Percentiles rank a stretch among this genome's conserved stretches.
These are phyloP conservation scores for Ascidia mentula DNA, from an alignment of 23 tunicate species.

Conservation along the genomic window DNA sequence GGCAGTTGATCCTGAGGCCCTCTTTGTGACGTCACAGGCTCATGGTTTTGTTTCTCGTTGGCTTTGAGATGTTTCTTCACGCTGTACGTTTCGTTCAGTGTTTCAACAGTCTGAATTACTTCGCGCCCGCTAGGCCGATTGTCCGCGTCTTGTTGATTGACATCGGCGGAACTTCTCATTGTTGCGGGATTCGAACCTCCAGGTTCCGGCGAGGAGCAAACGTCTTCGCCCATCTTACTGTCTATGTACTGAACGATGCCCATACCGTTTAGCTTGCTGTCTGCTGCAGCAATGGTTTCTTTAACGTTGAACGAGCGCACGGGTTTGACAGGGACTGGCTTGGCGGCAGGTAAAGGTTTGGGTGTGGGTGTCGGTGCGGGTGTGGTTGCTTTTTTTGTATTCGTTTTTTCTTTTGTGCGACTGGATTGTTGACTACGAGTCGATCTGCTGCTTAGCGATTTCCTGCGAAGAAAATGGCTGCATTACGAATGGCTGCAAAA, in stretches of 20 bases:
- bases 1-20: background rate
- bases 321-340: background rate
- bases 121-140: slow-evolving; percentile 21
- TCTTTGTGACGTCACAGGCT: background rate
- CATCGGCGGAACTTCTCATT: background rate
- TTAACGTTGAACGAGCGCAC: slow-evolving; percentile 4
- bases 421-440: slow-evolving; percentile 24
- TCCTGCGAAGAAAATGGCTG: background rate
- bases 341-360: background rate
- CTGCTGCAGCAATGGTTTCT: slow-evolving; percentile 38
- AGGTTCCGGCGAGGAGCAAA: background rate
- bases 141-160: background rate
- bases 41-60: slow-evolving; percentile 9
- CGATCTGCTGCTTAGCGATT: slow-evolving; percentile 16
- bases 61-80: slow-evolving; percentile 44
- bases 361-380: slow-evolving; percentile 6
- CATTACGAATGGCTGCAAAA: no score
- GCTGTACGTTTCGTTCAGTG: slow-evolving; percentile 54
- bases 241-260: slow-evolving; percentile 52
- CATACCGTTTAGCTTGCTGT: slow-evolving; percentile 44
- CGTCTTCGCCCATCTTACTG: slow-evolving; percentile 19
- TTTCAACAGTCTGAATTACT: slow-evolving; percentile 47
- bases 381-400: background rate
- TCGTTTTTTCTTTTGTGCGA: slow-evolving; percentile 32
- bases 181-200: background rate